Percentiles rank a stretch among this genome's conserved stretches.
Conservation (phyloP, 2,797 vertebrate genomes). For the Microctenopoma lineatum region DNA sequence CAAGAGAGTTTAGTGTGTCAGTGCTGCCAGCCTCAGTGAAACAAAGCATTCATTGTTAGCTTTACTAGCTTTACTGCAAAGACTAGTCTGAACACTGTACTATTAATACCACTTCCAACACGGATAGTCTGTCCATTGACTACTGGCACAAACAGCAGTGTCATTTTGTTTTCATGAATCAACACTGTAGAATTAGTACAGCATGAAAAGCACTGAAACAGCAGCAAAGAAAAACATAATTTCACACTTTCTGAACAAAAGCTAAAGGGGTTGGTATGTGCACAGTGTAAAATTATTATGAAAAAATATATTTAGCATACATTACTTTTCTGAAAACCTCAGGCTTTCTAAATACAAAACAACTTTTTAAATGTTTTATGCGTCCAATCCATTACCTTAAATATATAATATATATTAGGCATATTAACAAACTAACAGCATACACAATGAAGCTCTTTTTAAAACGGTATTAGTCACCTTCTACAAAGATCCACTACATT, state of each 20-base stretch:
- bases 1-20: neutral
- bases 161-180: neutral
- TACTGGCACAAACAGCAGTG: neutral
- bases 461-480: too few species aligned
- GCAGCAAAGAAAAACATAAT: neutral
- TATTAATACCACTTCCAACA: neutral
- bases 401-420: too few species aligned
- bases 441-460: neutral
- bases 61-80: too few species aligned
- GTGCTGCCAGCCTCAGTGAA: neutral
- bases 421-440: neutral
- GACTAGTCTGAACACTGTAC: neutral
- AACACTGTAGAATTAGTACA: neutral
- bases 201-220: neutral
- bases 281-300: conserved; percentile 1
- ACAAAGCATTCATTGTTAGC: neutral
- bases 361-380: neutral
- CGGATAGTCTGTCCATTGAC: neutral
- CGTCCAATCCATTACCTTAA: neutral
- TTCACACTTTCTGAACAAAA: neutral
- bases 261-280: neutral
- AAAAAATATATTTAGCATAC: neutral
- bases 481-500: too few species aligned
- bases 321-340: conserved; percentile 2
- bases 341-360: neutral